Base-by-base conservation (phyloP, 2,888 invertebrate species). In the Orthonevra nobilis region DNA sequence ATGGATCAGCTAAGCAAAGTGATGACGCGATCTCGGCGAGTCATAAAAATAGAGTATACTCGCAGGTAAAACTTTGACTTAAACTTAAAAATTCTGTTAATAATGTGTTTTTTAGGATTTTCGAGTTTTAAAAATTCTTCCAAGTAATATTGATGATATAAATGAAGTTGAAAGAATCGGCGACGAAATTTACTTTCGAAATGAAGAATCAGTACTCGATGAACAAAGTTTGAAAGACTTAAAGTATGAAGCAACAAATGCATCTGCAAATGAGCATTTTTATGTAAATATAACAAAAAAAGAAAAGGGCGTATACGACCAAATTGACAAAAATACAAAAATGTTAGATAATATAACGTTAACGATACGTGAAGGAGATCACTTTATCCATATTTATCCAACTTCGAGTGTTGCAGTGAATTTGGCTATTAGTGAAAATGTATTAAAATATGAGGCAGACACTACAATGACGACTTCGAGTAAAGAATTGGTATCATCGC, bases 131-230 rank as follows among this genome's bases (percentile, higher is more conserved):
- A 85, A 85, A 82, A 83, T 85, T 68, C 48, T 85, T 6, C 83
- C 84, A 56, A 83, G 82, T 36, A 82, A 83, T 48, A 32, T 83
- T n/a, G 83, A 84, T 28, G 81, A 84, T 46, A 74, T 82, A 15
- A 83, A 82, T 3, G 83, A 83, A 52, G 81, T 84, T 30, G 83
- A 83, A 74, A 81, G 82, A 72, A 81, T 84, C 19, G 83, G 82
- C 6, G 81, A 84, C 50, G 82, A 85, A 81, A 82, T 82, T 36
- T 83, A 82, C 36, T 84, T 85, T 50, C 83, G 83, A 46, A 83
- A 83, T 44, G 82, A 83, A 14, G 77, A 81, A n/a, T n/a, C n/a
- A n/a, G n/a, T n/a, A n/a, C n/a, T n/a, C 28, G 63, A 72, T 38
- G 63, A 72, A 44, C 54, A 44, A 38, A 26, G 10, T 34, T 12